Percentiles rank a stretch among this genome's conserved stretches.
Conservation (phyloP, 2,113 vertebrate genomes). For the Mesembrinibis cayennensis region DNA sequence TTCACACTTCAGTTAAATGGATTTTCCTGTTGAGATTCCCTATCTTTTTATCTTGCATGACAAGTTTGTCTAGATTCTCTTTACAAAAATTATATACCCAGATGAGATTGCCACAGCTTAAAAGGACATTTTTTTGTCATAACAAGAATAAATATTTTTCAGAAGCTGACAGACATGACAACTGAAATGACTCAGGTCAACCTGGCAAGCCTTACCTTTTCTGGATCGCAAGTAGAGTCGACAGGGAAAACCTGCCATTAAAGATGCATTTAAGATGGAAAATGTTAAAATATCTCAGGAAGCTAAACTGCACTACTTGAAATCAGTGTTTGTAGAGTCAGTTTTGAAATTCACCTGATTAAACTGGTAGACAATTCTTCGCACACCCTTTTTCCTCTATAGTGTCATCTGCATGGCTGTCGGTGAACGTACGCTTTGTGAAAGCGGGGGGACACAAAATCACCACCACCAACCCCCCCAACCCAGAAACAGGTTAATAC, state of each 20-base stretch:
- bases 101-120: neutral
- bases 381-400: neutral
- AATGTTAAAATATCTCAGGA: neutral
- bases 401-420: neutral
- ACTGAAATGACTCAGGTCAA: neutral
- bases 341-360: neutral
- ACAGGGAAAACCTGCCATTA: neutral
- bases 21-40: neutral
- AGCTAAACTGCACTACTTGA: neutral
- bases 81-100: neutral
- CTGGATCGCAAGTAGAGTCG: neutral
- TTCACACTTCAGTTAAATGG: neutral
- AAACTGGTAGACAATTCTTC: neutral
- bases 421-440: neutral
- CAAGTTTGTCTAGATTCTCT: neutral
- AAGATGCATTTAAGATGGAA: neutral
- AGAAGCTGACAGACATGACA: neutral
- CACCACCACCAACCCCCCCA: neutral
- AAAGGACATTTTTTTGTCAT: neutral
- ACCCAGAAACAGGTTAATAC: neutral
- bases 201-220: neutral
- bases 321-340: neutral
- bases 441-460: neutral
- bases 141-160: constrained; percentile 18
- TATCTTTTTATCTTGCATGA: neutral